These are phyloP conservation scores for Petrolisthes manimaculis DNA, from an alignment of 2,888 invertebrate species.

Conservation along the genomic window DNA sequence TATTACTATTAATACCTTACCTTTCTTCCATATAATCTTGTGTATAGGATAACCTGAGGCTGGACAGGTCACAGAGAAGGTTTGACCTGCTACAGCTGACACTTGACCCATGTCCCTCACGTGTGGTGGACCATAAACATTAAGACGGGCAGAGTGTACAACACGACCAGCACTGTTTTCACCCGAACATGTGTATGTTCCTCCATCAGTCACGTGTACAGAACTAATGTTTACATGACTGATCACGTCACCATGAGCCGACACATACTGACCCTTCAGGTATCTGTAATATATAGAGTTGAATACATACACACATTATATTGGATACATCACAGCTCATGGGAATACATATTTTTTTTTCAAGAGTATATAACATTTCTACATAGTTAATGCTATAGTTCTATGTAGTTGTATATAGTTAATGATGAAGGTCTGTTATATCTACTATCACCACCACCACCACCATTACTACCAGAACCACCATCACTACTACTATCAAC, in stretches of 20 bases:
- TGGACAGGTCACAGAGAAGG: constrained; percentile 38
- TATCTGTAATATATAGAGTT: constrained; percentile 73
- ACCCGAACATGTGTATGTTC: constrained; percentile 83
- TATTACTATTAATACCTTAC: neutral
- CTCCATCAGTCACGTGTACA: constrained; percentile 84
- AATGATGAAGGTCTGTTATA: neutral
- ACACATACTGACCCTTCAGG: constrained; percentile 82
- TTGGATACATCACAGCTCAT: no score
- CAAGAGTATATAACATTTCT: neutral
- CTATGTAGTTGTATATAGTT: neutral
- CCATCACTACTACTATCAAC: no score
- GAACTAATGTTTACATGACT: constrained; percentile 86
- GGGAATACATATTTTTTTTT: no score
- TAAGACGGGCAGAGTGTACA: constrained; percentile 74
- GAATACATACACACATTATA: no score
- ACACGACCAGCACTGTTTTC: constrained; percentile 82
- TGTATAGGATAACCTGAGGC: constrained; percentile 48
- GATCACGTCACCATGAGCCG: constrained; percentile 83
- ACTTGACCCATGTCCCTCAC: constrained; percentile 39
- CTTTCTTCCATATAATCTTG: constrained; percentile 48
- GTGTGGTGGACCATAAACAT: constrained; percentile 69
- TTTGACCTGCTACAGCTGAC: constrained; percentile 48
- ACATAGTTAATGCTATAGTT: neutral
- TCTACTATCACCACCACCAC: no score
- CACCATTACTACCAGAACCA: no score